A percentile compares a stretch with the other conserved stretches of the same genome.
Conservation (phyloP, 2,113 vertebrate genomes). For the Notechis scutatus region DNA sequence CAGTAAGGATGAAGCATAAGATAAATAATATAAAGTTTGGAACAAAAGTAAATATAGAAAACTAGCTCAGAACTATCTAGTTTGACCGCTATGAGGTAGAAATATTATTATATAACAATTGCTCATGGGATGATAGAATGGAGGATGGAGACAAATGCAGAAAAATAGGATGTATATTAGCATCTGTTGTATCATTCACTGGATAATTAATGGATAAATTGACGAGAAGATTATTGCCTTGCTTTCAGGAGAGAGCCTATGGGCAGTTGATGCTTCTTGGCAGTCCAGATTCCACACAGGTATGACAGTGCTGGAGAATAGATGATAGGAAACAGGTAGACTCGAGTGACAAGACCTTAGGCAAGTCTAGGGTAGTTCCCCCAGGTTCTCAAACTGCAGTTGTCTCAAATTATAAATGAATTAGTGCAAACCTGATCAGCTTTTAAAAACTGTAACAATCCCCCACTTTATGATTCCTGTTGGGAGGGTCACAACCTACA, state of each 20-base stretch:
- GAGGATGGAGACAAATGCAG: not conserved
- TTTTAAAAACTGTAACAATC: not conserved
- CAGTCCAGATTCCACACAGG: not conserved
- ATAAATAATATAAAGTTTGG: not conserved
- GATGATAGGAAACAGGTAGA: not conserved
- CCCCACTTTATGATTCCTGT: not conserved
- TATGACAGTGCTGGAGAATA: not conserved
- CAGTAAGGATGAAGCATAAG: not conserved
- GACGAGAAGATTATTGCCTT: not conserved
- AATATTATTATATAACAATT: not conserved
- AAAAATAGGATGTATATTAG: not conserved
- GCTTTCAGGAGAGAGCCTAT: not conserved
- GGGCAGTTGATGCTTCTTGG: not conserved
- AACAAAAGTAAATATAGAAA: not conserved
- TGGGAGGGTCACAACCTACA: not conserved
- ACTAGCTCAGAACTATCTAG: not conserved
- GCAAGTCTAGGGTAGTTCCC: not conserved
- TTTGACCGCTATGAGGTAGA: not conserved
- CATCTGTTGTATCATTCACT: not conserved
- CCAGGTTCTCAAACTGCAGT: not conserved
- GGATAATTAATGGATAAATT: not conserved
- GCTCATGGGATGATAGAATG: not conserved
- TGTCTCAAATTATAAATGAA: not conserved
- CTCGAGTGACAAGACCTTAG: not conserved
- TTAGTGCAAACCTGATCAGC: not conserved